These are phyloP conservation scores for Sicus ferrugineus DNA, from an alignment of 2,888 invertebrate species.

Conservation along the genomic window DNA sequence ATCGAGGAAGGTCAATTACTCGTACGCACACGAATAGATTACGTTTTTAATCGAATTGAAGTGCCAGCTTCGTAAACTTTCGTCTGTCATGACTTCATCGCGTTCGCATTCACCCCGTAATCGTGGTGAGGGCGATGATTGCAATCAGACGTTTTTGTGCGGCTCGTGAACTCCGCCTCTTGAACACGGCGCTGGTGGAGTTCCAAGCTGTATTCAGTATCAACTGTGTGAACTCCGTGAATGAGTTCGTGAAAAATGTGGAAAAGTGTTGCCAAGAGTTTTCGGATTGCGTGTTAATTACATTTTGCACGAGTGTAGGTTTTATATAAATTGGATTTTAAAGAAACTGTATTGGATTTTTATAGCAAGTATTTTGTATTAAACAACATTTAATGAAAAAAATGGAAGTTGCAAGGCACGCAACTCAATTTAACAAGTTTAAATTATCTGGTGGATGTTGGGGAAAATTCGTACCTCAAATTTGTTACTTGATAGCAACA, in stretches of 20 bases:
- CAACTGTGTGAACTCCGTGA: background rate
- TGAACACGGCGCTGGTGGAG: too few relatives aligned
- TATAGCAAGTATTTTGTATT: too few relatives aligned
- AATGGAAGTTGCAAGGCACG: background rate
- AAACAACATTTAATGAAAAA: background rate
- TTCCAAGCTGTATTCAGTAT: too few relatives aligned
- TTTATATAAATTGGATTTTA: background rate
- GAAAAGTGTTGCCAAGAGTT: constrained; percentile 9
- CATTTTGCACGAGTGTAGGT: constrained; percentile 7
- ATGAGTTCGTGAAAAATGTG: background rate
- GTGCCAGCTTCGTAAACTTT: constrained; percentile 16
- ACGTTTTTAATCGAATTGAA: constrained; percentile 30
- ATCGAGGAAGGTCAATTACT: background rate
- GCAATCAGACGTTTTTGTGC: background rate
- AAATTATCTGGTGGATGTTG: too few relatives aligned
- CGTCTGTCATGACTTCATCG: background rate
- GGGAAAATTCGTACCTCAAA: too few relatives aligned
- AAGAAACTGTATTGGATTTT: constrained; percentile 1
- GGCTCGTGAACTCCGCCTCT: too few relatives aligned
- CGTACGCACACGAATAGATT: constrained; percentile 12
- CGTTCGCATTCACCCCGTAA: background rate
- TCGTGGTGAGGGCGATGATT: background rate
- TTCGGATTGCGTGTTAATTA: constrained; percentile 28
- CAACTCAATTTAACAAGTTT: background rate
- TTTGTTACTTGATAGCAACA: too few relatives aligned